These are phyloP conservation scores for Lepidotrigona ventralis DNA, from an alignment of 1,140 invertebrate genomes.

Conservation along the genomic window DNA sequence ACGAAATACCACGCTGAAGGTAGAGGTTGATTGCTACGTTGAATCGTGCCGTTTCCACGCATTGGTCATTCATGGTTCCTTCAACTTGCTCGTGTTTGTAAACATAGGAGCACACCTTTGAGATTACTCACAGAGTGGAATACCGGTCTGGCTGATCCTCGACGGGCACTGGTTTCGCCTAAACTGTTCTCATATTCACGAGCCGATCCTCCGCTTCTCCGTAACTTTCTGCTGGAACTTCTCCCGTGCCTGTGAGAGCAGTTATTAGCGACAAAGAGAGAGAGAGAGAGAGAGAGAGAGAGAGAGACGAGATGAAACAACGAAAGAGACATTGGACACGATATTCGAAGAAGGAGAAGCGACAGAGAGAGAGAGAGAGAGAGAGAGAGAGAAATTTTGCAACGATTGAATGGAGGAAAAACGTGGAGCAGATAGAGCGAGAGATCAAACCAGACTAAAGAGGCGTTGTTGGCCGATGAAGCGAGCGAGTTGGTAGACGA, in stretches of 20 bases:
- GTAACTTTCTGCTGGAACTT: not conserved
- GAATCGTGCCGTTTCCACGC: constrained; percentile 35
- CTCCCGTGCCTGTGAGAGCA: constrained; percentile 14
- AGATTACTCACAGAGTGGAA: constrained; percentile 69
- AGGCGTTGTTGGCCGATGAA: constrained; percentile 27
- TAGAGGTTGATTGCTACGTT: not conserved
- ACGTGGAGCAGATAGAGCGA: constrained; percentile 23
- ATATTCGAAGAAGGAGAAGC: too few relatives aligned
- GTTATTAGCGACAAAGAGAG: constrained; percentile 14
- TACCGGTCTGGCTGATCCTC: constrained; percentile 56
- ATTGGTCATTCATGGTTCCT: constrained; percentile 73
- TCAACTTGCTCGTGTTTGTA: constrained; percentile 75
- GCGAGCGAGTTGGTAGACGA: constrained; percentile 23
- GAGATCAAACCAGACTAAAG: constrained; percentile 23
- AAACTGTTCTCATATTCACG: constrained; percentile 48
- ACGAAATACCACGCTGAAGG: not conserved
- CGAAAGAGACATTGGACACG: not conserved
- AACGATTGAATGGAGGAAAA: not conserved
- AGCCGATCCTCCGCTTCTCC: constrained; percentile 19
- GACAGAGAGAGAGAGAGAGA: too few relatives aligned
- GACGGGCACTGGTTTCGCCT: constrained; percentile 58
- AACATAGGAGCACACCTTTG: constrained; percentile 69
- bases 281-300: not conserved
- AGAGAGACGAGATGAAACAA: not conserved
- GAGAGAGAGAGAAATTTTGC: too few relatives aligned